A percentile compares a stretch with the other conserved stretches of the same genome.
Conservation (phyloP, 2,113 vertebrate species). For the Heterotis niloticus region DNA sequence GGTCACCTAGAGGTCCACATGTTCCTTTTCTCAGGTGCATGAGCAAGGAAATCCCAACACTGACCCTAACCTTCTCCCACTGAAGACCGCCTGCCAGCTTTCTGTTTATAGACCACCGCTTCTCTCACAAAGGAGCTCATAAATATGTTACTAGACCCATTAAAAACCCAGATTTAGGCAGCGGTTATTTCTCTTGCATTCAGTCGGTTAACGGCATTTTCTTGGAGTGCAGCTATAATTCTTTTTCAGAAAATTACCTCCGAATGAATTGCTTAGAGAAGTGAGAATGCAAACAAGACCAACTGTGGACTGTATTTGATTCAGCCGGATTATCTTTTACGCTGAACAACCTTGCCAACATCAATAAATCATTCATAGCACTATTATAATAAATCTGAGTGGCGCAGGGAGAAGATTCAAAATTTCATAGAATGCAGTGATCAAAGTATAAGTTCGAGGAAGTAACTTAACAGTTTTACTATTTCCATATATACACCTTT, state of each 20-base stretch:
- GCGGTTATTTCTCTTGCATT: slow-evolving; percentile 56
- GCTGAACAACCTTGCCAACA: background rate
- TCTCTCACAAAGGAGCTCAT: slow-evolving; percentile 39
- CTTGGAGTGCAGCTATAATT: slow-evolving; percentile 61
- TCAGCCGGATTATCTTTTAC: background rate
- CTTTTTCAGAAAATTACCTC: slow-evolving; percentile 67
- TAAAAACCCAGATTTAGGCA: slow-evolving; percentile 6
- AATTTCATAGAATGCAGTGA: too few species aligned
- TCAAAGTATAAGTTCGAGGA: too few species aligned
- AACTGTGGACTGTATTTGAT: background rate
- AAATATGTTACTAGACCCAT: slow-evolving; percentile 43
- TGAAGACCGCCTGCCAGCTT: slow-evolving; percentile 19
- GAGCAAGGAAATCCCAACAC: too few species aligned
- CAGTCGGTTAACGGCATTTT: slow-evolving; percentile 64
- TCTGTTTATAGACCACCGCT: slow-evolving; percentile 44
- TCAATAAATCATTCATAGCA: background rate
- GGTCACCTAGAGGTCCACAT: too few species aligned
- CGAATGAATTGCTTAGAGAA: slow-evolving; percentile 27
- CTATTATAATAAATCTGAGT: background rate
- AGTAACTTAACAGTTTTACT: too few species aligned
- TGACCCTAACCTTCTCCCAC: background rate
- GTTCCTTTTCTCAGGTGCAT: too few species aligned
- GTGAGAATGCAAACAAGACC: background rate
- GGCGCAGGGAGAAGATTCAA: too few species aligned
- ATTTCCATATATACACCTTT: too few species aligned